A percentile compares a stretch with the other conserved stretches of the same genome.
Evolutionary conservation across 1,140 invertebrate genomes (phyloP).

Genomic region (Drosophila lacteicornis): DNA sequence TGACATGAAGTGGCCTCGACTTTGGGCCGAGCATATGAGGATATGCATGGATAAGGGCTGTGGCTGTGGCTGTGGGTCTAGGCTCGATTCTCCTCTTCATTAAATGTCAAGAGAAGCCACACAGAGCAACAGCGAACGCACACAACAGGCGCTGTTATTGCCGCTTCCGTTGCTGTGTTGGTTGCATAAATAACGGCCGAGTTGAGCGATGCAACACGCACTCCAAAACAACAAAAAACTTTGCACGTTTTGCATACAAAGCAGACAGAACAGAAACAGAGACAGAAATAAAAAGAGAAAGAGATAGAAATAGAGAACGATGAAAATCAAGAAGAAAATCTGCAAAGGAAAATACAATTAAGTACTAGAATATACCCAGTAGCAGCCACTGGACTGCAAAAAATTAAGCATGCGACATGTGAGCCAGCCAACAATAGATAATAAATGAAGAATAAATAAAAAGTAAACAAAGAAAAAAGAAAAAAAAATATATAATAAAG

Average conservation of each 20-base stretch:
- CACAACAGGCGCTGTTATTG: constrained; percentile 36
- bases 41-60: background rate
- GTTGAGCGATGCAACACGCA: constrained; percentile 59
- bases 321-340: constrained; percentile 14
- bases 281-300: constrained; percentile 1
- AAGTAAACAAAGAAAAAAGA: background rate
- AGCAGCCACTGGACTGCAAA: background rate
- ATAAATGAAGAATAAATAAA: no score
- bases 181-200: constrained; percentile 72
- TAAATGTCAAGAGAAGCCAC: constrained; percentile 54
- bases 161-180: constrained; percentile 21
- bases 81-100: constrained; percentile 56
- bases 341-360: constrained; percentile 4
- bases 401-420: no score
- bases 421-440: no score
- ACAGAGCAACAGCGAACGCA: constrained; percentile 21
- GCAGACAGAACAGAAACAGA: constrained; percentile 51
- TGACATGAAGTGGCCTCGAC: constrained; percentile 70
- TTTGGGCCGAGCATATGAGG: constrained; percentile 32
- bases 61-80: constrained; percentile 13
- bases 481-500: no score
- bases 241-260: constrained; percentile 76
- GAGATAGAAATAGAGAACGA: background rate
- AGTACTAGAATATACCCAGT: constrained; percentile 1
- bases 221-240: constrained; percentile 47